Evolutionary conservation across 2,113 vertebrate genomes (phyloP), one percentile per base, ranked within the genome.

Genomic region (Calyptommatus sinebrachiatus): DNA sequence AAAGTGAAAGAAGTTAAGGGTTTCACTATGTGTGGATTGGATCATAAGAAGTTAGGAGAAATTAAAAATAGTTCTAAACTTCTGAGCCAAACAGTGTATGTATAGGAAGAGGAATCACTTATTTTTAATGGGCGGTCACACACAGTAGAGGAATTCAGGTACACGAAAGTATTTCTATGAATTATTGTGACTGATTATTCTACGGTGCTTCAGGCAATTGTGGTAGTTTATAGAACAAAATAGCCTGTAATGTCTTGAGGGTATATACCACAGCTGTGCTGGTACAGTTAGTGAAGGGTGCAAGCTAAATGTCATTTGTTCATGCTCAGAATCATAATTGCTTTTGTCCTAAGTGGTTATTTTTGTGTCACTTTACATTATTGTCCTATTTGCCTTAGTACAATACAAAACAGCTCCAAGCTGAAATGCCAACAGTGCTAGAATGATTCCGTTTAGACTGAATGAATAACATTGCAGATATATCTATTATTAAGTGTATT

Each of bases 281-380:
- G 41, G 26, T 74, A 7, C 16, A 82, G 69, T 24, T 62, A 69
- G 21, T 45, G 66, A 31, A 86, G 18, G 12, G 28, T 76, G 21
- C 4, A 73, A 61, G 22, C 76, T 31, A 78, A 78, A 71, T 78
- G 20, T 82, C 63, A 50, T 80, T 88, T 83, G n/a, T 78, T 24
- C 60, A 76, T 83, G 46, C 26, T 75, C n/a, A 29, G 16, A 62
- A 70, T 48, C 66, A 60, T 84, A 82, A 76, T 76, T 72, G 73
- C 67, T 84, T 28, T 45, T 66, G 73, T 35, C 28, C 46, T 76
- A 41, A 26, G 77, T 66, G 24, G 28, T 70, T 84, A 80, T 86
- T 86, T 68, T 80, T 41, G 63, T 53, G 69, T 75, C 67, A 71
- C 60, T 79, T 79, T 79, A 29, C 45, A 80, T 84, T 76, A 71